These are phyloP conservation scores for Benthosema pterotum DNA, from an alignment of 2,797 vertebrate genomes.

Conservation along the genomic window DNA sequence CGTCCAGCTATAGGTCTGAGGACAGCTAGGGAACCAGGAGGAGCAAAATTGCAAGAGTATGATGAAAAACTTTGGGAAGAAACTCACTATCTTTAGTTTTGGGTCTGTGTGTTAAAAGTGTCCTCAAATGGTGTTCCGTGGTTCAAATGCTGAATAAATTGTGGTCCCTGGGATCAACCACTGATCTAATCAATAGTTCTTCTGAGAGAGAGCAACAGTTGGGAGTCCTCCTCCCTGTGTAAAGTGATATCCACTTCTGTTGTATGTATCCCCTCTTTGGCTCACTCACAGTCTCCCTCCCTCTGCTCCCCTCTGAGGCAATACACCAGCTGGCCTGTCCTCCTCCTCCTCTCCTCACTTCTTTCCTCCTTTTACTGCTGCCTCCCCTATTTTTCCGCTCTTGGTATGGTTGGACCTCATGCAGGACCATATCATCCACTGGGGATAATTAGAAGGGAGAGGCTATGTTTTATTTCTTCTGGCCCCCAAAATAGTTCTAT, in stretches of 20 bases:
- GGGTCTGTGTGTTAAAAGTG: no score
- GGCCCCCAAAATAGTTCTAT: conserved; percentile 9
- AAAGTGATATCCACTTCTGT: conserved; percentile 56
- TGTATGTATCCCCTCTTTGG: conserved; percentile 22
- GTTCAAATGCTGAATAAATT: no score
- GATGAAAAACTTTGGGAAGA: no score
- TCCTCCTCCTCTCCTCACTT: conserved; percentile 14
- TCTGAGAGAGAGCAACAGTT: conserved; percentile 30
- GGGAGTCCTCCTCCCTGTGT: conserved; percentile 23
- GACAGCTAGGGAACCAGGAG: no score
- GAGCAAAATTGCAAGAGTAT: no score
- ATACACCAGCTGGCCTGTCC: conserved; percentile 53
- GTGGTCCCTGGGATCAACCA: no score
- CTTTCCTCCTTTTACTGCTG: background rate
- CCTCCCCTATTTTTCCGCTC: conserved; percentile 40
- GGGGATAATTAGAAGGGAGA: conserved; percentile 56
- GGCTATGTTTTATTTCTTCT: background rate
- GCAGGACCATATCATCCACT: conserved; percentile 33
- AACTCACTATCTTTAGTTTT: no score
- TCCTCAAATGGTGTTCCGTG: no score
- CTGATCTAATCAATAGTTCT: conserved; percentile 5
- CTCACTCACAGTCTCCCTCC: conserved; percentile 19
- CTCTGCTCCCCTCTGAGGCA: conserved; percentile 28
- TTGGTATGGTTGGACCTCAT: conserved; percentile 32
- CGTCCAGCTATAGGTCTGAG: no score